Evolutionary conservation across 2,113 vertebrate species (phyloP), one percentile per base, ranked within the genome.

Genomic region (Fregetta grallaria): DNA sequence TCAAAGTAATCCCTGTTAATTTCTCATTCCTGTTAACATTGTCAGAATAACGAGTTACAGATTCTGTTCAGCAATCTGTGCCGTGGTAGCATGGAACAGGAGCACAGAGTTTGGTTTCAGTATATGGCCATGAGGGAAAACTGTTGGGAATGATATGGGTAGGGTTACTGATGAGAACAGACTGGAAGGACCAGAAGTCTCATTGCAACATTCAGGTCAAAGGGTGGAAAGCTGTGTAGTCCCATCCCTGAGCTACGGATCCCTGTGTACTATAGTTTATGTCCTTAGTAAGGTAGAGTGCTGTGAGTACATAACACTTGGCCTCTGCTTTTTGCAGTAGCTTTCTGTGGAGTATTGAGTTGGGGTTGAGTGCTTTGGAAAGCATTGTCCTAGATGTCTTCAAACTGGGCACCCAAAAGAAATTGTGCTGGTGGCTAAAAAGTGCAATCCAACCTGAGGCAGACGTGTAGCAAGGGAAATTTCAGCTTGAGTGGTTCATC

Each of bases 391-490:
- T 17, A 52, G 42, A 14, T 16, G 10, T 67, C 61, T 78, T 81
- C 32, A 71, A 21, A 34, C 12, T 74, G 63, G 10, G 23, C 42
- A 30, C 29, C 45, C 59, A 29, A 7, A 70, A 55, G 36, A 65
- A 73, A 30, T 50, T 15, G 16, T 89, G 32, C 26, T 72, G 84
- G 6, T 87, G 20, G 55, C 84, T 84, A 38, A 47, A 67, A 75
- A 72, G 40, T 55, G 11, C 61, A 78, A 1, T 53, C 9, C 34
- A 62, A 0, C 53, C 17, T 50, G 55, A 53, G 50, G 42, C 63
- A 66, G 59, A 23, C 0, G 0, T 49, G 32, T 19, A 55, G 42
- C 47, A 59, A 42, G 32, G 67, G 79, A 29, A 70, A 6, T 73
- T 70, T 76, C 53, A 71, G 45, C n/a, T 66, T 56, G 27, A 74